These are phyloP conservation scores for Cassiopea andromeda DNA, from an alignment of 30 jellyfish, hydroid and myxozoan species.

Conservation along the genomic window DNA sequence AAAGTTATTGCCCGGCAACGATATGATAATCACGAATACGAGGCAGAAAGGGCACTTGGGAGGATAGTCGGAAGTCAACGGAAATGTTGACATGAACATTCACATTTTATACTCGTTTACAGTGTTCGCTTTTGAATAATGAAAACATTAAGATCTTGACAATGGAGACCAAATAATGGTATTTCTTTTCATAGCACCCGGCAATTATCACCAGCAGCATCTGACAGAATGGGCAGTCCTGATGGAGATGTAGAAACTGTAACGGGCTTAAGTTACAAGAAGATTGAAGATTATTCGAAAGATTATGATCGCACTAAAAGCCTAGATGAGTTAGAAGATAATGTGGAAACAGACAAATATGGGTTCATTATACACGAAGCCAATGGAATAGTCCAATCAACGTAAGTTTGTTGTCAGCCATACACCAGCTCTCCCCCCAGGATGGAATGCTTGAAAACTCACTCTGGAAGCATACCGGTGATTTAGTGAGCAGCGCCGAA, in stretches of 20 bases:
- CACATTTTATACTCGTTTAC: background rate
- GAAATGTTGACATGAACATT: background rate
- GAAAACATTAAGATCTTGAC: background rate
- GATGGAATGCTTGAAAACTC: no score
- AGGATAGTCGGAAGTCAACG: constrained; percentile 1
- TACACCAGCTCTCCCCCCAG: no score
- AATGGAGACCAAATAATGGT: background rate
- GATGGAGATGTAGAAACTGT: constrained; percentile 11
- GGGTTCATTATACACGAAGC: constrained; percentile 72
- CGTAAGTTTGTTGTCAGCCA: background rate
- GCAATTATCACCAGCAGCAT: background rate
- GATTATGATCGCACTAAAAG: constrained; percentile 48
- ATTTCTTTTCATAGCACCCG: background rate
- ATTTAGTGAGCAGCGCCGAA: no score
- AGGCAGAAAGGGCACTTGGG: background rate
- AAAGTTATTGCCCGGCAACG: constrained; percentile 3
- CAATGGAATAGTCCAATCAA: constrained; percentile 50
- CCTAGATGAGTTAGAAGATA: constrained; percentile 23
- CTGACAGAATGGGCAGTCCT: constrained; percentile 12
- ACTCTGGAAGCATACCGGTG: no score
- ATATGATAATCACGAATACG: background rate
- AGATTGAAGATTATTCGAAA: constrained; percentile 60
- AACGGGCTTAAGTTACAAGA: constrained; percentile 60
- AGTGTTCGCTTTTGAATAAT: background rate
- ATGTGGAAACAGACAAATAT: constrained; percentile 46